A percentile compares a stretch with the other conserved stretches of the same genome.
phyloP scores from a whole-genome alignment of 2,797 vertebrate species.

The Tangara arthus region DNA sequence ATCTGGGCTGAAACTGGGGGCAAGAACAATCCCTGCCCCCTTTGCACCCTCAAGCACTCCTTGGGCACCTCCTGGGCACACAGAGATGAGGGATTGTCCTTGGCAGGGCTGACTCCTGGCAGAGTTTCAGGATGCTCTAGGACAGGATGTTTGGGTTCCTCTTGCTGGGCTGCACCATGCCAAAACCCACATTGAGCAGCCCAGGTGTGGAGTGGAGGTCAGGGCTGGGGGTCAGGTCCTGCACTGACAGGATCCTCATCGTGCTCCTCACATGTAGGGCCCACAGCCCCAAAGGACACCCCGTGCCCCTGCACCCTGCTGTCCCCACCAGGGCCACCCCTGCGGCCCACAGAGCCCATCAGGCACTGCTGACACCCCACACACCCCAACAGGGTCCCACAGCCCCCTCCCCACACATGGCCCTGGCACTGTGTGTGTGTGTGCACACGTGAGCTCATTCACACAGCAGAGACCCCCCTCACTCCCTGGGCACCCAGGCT shows the following conservation, averaged over 20 bases:
- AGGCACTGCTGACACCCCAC: no score
- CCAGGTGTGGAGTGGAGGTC: background rate
- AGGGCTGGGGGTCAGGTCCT: background rate
- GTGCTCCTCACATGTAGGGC: rapidly evolving
- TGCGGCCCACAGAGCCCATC: no score
- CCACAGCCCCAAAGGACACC: background rate
- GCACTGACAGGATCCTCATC: rapidly evolving
- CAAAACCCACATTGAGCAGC: background rate
- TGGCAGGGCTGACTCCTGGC: background rate
- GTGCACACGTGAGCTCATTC: no score
- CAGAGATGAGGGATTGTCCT: background rate
- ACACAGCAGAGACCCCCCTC: no score
- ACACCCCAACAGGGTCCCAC: no score
- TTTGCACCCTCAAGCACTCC: background rate
- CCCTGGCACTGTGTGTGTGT: no score
- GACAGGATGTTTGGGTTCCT: background rate
- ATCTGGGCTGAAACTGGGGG: background rate
- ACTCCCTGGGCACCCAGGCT: no score
- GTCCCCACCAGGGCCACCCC: no score
- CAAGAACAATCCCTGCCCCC: background rate
- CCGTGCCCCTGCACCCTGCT: no score
- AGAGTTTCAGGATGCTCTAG: background rate
- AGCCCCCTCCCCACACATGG: background rate
- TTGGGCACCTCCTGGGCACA: background rate
- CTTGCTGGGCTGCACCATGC: rapidly evolving